These are phyloP conservation scores for Lycaon pictus DNA, from an alignment of 2,113 vertebrate species.

Conservation along the genomic window DNA sequence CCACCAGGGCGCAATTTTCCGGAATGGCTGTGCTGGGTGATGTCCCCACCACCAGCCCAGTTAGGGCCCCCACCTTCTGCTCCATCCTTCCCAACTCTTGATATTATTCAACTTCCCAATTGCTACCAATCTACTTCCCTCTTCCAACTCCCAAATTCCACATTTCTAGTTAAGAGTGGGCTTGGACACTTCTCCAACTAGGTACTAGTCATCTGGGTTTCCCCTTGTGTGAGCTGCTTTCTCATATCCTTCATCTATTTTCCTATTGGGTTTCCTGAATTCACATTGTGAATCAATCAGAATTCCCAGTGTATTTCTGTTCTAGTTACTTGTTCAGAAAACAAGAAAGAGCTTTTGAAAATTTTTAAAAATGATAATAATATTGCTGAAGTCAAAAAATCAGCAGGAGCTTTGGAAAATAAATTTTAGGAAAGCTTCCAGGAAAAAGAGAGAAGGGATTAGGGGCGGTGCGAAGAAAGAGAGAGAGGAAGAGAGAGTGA, in stretches of 20 bases:
- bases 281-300: neutral
- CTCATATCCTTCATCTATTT: neutral
- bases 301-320: neutral
- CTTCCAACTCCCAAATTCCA: neutral
- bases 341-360: neutral
- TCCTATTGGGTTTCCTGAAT: neutral
- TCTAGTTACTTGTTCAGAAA: neutral
- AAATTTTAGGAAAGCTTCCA: neutral
- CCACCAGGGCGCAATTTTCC: neutral
- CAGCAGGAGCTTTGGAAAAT: neutral
- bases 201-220: neutral
- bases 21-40: rapidly evolving
- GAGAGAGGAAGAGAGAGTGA: neutral
- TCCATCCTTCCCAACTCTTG: neutral
- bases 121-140: neutral
- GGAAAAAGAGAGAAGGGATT: neutral
- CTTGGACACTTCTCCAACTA: neutral
- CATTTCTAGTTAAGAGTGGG: neutral
- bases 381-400: neutral
- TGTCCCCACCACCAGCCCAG: neutral
- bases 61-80: neutral
- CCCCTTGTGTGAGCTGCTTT: neutral
- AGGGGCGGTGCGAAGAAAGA: too few relatives aligned
- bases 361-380: neutral
- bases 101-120: neutral